These are phyloP conservation scores for Heteromurus nitidus DNA, from an alignment of 2,888 invertebrate species.

Conservation along the genomic window DNA sequence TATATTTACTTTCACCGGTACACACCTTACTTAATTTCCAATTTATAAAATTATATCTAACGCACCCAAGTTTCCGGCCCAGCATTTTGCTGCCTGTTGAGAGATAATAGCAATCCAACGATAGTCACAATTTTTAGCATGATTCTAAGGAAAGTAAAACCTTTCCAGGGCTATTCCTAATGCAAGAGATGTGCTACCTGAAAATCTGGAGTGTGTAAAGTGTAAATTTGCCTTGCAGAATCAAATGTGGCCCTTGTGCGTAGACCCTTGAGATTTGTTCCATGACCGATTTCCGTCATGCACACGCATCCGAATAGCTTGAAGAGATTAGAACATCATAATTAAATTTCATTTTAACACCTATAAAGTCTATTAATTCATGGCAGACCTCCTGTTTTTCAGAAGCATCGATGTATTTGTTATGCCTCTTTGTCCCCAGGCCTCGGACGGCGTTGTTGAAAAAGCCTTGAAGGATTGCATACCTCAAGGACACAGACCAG, in stretches of 20 bases:
- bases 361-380: too few species aligned
- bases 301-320: slow-evolving; percentile 70
- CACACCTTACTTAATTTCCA: too few species aligned
- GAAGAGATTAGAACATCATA: too few species aligned
- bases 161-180: too few species aligned
- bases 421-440: slow-evolving; percentile 75
- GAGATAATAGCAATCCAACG: slow-evolving; percentile 76
- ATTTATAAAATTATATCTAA: background rate
- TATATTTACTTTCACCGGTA: background rate
- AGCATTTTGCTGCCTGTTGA: slow-evolving; percentile 89
- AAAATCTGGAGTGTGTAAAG: slow-evolving; percentile 85
- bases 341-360: too few species aligned
- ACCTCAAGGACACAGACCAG: slow-evolving; percentile 70
- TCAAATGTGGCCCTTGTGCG: slow-evolving; percentile 89
- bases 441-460: slow-evolving; percentile 75
- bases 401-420: slow-evolving; percentile 75
- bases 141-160: too few species aligned
- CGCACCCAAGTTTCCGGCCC: slow-evolving; percentile 88
- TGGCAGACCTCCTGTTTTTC: slow-evolving; percentile 84
- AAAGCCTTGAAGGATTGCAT: slow-evolving; percentile 74
- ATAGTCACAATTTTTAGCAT: too few species aligned
- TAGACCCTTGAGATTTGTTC: slow-evolving; percentile 90
- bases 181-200: slow-evolving; percentile 81
- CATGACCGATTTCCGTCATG: slow-evolving; percentile 92
- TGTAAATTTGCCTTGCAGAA: slow-evolving; percentile 82